Conservation (phyloP, 2,113 vertebrate genomes). For the Oxyura jamaicensis region DNA sequence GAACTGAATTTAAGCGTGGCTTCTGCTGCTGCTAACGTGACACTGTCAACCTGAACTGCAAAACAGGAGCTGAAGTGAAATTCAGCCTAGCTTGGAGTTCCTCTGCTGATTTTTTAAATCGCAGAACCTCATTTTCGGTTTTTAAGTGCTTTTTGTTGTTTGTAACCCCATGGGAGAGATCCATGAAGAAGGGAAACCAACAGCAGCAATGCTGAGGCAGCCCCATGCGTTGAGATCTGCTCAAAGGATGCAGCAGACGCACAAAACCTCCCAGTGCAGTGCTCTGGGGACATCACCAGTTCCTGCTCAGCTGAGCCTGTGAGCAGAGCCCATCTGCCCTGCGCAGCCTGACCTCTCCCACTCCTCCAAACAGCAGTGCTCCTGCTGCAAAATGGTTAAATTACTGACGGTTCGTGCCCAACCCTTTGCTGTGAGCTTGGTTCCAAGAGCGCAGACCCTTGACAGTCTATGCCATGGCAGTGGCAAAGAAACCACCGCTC, state of each 20-base stretch:
- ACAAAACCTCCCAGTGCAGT: background rate
- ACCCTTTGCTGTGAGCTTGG: background rate
- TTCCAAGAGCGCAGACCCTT: background rate
- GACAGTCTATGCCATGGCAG: background rate
- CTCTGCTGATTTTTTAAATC: constrained; percentile 20
- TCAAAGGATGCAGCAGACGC: background rate
- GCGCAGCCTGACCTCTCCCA: background rate
- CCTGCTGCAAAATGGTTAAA: background rate
- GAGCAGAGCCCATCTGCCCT: background rate
- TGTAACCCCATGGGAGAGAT: background rate
- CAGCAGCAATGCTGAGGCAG: background rate
- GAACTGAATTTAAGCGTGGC: background rate
- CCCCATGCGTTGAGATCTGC: background rate
- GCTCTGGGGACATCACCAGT: background rate
- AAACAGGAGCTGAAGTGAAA: constrained; percentile 46
- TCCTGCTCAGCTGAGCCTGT: background rate
- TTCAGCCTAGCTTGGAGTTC: constrained; percentile 26
- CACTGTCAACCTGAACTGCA: background rate
- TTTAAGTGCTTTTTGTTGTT: constrained; percentile 13
- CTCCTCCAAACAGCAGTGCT: background rate
- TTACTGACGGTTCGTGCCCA: background rate
- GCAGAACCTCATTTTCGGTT: background rate
- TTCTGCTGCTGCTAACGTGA: background rate
- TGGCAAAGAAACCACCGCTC: background rate
- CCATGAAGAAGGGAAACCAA: background rate